Base-by-base conservation (phyloP, 2,797 vertebrate genomes). In the Tenualosa ilisha region DNA sequence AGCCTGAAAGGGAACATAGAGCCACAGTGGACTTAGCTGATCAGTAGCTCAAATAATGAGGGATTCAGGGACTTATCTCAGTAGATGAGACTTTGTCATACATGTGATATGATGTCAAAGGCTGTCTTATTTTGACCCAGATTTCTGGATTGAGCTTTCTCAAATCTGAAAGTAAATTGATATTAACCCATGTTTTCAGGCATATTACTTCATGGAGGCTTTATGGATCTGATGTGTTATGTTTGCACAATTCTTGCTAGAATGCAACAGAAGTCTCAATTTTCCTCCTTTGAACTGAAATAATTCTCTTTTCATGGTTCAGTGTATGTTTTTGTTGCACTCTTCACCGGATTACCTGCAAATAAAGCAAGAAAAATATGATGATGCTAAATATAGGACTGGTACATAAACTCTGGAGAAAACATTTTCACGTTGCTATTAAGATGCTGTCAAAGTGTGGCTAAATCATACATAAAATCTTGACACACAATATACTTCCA, bases 81-180 rank as follows among this genome's bases (percentile, higher is more conserved):
- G 72, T 79, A 46, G 72, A 79, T 79, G 72, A 79, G 17, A 79
- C 37, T 46, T 40, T 46, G 7, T 40, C 31, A 72, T 72, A 46
- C 40, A 46, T 43, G 72, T n/a, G 6, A 22, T 46, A 9, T 43
- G 72, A 63, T 63, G 72, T 46, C 31, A 22, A 43, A 79, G 72
- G 72, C 7, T 46, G 17, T 79, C 83, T 65, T 22, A 50, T 51
- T 54, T 9, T 85, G 81, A 22, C 53, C 81, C 85, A 88, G 81
- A 83, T 86, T 56, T 85, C 81, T 54, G 49, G 50, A 68, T 37
- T 65, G n/a, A n/a, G 17, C 43, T 6, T 40, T 63, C 54, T 54
- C 49, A 50, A 43, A 81, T 43, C n/a, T 81, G 15, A 79, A 40
- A 79, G 37, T 46, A 17, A 40, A 43, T 20, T 7, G 6, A 22